These are phyloP conservation scores for Pitta sordida DNA, from an alignment of 2,113 vertebrate genomes.

Conservation along the genomic window DNA sequence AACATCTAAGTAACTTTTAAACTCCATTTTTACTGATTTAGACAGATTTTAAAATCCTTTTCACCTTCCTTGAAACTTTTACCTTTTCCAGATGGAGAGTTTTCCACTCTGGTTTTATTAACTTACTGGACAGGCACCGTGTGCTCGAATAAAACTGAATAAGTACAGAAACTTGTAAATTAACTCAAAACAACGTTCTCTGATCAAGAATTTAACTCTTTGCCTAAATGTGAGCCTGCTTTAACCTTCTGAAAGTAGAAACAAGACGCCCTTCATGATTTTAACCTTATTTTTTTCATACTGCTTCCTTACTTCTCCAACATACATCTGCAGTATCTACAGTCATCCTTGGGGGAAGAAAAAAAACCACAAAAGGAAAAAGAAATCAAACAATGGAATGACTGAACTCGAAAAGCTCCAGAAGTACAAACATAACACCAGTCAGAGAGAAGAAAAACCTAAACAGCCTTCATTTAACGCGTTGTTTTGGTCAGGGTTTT, in stretches of 20 bases:
- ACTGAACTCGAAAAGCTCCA: not conserved
- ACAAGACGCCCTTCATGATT: not conserved
- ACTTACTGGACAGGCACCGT: not conserved
- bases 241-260: not conserved
- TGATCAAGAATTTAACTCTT: not conserved
- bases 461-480: not conserved
- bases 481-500: no score
- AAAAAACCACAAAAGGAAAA: not conserved
- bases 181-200: not conserved
- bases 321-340: not conserved
- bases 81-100: not conserved
- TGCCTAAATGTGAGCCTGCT: not conserved
- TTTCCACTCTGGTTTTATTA: not conserved
- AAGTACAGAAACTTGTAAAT: not conserved
- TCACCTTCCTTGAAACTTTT: not conserved
- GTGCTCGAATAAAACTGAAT: not conserved
- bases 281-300: not conserved
- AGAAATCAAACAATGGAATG: not conserved
- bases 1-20: not conserved
- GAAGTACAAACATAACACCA: not conserved
- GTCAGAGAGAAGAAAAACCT: not conserved
- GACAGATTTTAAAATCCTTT: not conserved
- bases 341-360: not conserved
- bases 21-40: not conserved
- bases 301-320: not conserved